Evolutionary conservation across 2,888 invertebrate genomes (phyloP), one percentile per base, ranked within the genome.

Genomic region (Iselma pallidipennis): DNA sequence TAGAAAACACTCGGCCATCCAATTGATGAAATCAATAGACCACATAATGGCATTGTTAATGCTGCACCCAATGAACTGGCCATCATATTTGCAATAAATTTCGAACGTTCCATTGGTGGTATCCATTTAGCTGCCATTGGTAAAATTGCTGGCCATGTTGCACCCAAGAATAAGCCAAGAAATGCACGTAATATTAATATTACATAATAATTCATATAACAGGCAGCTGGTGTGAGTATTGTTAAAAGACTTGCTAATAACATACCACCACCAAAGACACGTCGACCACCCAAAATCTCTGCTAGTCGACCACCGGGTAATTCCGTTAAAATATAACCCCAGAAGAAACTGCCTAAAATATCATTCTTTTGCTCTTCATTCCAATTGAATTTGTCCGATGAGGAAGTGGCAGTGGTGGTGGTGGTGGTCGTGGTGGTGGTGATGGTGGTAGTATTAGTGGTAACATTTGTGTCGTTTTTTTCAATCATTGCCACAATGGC

Each of bases 101-200:
- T 94, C 48, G 95, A 94, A 68, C 96, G 87, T 79, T 98, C 96
- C 85, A 91, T 87, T 10, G 96, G 96, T 6, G 96, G 96, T 61
- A 96, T 93, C 97, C 97, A 98, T 66, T 91, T 90, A 6, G 95
- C 93, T 37, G 95, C 94, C 87, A 98, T 90, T 4, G 95, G 92
- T 62, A 95, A 92, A 76, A 96, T 95, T 5, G 96, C 93, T 0
- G 97, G 97, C 91, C 96, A 97, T 7, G 94, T 93, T 12, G 92
- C 95, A 53, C 94, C 92, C 85, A 87, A 71, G 66, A 81, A 81
- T 74, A 80, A 81, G 9, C 80, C 82, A 49, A 80, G 62, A 4
- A 92, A 70, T 4, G 92, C 88, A 62, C 96, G 85, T 7, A 91
- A 83, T 10, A 89, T 84, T 51, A 94, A 87, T 21, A 94, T 83